Percentiles rank a stretch among this genome's conserved stretches.
phyloP scores from a whole-genome alignment of 1,140 invertebrate genomes.

The Brachionus plicatilis region DNA sequence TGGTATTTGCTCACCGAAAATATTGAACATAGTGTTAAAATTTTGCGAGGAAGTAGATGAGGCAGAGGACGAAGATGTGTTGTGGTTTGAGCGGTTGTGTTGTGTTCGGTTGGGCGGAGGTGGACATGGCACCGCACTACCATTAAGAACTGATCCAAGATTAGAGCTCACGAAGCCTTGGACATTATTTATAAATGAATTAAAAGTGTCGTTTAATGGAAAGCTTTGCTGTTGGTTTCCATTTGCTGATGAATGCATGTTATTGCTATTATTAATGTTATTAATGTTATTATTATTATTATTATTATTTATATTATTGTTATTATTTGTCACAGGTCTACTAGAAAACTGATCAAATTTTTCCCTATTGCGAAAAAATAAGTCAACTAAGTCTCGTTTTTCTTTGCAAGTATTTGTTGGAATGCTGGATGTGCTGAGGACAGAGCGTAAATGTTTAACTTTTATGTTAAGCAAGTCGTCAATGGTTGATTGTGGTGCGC shows the following conservation, averaged over 20 bases:
- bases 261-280: neutral
- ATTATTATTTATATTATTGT: neutral
- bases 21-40: neutral
- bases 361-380: slow-evolving; percentile 46
- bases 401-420: slow-evolving; percentile 49
- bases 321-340: neutral
- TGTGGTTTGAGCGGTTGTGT: neutral
- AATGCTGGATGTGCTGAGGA: slow-evolving; percentile 48
- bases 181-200: slow-evolving; percentile 25
- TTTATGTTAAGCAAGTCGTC: slow-evolving; percentile 49
- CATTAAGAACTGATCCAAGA: neutral
- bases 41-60: neutral
- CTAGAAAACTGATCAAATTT: neutral
- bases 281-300: slow-evolving; percentile 21
- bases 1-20: neutral
- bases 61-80: slow-evolving; percentile 7
- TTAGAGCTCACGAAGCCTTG: slow-evolving; percentile 30
- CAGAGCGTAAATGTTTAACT: slow-evolving; percentile 50
- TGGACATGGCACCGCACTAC: neutral
- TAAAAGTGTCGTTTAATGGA: neutral
- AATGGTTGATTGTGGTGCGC: slow-evolving; percentile 47
- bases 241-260: neutral
- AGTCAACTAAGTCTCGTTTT: slow-evolving; percentile 52
- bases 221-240: neutral
- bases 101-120: neutral